Base-by-base conservation (phyloP, 2,797 vertebrate species). In the Etheostoma nigrum region DNA sequence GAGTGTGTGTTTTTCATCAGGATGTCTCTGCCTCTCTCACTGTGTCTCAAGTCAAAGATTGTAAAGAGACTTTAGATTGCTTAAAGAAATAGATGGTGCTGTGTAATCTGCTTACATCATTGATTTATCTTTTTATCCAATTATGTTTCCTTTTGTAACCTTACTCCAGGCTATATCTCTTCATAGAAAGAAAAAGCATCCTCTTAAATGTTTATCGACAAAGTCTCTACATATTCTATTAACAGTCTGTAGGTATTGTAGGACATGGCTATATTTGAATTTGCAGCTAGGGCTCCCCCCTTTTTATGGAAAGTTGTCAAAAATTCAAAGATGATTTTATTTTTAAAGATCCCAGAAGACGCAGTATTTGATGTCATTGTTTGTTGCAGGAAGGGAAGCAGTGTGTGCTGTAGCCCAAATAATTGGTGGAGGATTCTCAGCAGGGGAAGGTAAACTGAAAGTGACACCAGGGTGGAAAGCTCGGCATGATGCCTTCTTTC, bases 381-480 rank as follows among this genome's bases (percentile, higher is more conserved):
- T 92, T 88, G 76, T 85, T 84, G 62, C 69, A 65, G 42, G 69
- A 79, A 64, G 73, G 76, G 63, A 79, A 81, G 82, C 79, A 18
- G 71, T 71, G 87, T 81, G 86, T 75, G 79, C 78, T 86, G 68
- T 83, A 88, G 89, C 89, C 85, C 86, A 93, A 91, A 90, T 93
- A 88, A 92, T 91, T 92, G 92, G 88, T 72, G 81, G 77, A 85
- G 74, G 84, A 77, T 90, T 91, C 92, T 90, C 93, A 90, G 91
- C 91, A 88, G 91, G 92, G 90, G 89, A 93, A 94, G 81, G 86
- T 91, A 93, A 92, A 92, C 92, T 91, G 91, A 92, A 91, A 91
- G 90, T 85, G 91, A 93, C 90, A 92, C 90, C 86, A 19, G 89
- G 89, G 89, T 81, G 83, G 86, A 79, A 78, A 66, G 76, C 91